These are phyloP conservation scores for Hybognathus amarus DNA, from an alignment of 2,797 vertebrate genomes.

Conservation along the genomic window DNA sequence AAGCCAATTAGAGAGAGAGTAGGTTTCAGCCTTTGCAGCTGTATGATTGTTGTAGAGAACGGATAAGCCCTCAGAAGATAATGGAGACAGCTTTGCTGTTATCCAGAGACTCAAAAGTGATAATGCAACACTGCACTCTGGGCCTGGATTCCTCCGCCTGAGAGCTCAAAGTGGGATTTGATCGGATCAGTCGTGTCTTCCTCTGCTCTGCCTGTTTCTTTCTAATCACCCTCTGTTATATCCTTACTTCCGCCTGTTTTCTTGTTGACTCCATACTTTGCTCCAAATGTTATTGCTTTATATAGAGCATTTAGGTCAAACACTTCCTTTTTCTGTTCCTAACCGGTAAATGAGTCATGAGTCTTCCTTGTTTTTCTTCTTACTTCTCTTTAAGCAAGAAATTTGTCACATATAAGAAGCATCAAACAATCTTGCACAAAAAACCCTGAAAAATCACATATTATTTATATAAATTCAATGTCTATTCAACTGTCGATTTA, in stretches of 20 bases:
- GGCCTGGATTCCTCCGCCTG: slow-evolving; percentile 29
- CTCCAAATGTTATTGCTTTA: neutral
- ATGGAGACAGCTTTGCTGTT: slow-evolving; percentile 35
- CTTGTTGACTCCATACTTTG: neutral
- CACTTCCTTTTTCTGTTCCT: slow-evolving; percentile 27
- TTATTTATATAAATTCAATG: neutral
- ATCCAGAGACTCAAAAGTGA: slow-evolving; percentile 34
- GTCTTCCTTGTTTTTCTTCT: slow-evolving; percentile 25
- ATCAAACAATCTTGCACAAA: neutral
- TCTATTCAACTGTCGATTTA: slow-evolving; percentile 1
- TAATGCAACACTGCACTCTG: slow-evolving; percentile 29
- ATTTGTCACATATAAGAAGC: neutral
- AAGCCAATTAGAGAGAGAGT: neutral
- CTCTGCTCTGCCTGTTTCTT: slow-evolving; percentile 21
- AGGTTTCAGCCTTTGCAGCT: slow-evolving; percentile 11
- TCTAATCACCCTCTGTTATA: slow-evolving; percentile 4
- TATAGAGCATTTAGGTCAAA: slow-evolving; percentile 1
- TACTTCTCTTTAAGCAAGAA: slow-evolving; percentile 21
- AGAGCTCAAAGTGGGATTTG: slow-evolving; percentile 33
- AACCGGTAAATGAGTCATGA: neutral
- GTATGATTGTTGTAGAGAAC: slow-evolving; percentile 24
- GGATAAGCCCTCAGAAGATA: slow-evolving; percentile 22
- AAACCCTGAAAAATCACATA: neutral
- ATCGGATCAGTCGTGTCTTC: slow-evolving; percentile 32
- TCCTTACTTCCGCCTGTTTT: slow-evolving; percentile 8